phyloP scores from a whole-genome alignment of 1,140 invertebrate species.

The Drosophila cardini region DNA sequence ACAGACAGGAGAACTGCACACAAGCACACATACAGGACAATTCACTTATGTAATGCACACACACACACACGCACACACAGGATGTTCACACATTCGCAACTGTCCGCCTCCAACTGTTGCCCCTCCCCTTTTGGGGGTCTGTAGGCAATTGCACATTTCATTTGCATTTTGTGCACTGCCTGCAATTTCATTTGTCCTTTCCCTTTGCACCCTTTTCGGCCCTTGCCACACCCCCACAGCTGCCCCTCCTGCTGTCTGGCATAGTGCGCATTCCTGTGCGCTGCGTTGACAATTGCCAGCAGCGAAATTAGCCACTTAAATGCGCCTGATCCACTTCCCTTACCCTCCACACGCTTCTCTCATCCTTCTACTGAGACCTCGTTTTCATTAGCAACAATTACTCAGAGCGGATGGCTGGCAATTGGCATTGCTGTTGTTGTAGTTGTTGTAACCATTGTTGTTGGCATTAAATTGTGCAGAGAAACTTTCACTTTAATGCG shows the following conservation, averaged over 20 bases:
- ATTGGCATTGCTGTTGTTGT: constrained; percentile 42
- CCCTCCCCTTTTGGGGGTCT: constrained; percentile 3
- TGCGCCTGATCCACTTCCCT: constrained; percentile 8
- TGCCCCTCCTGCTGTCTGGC: background rate
- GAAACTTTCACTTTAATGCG: constrained; percentile 73
- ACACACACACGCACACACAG: constrained; percentile 38
- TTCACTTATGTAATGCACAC: constrained; percentile 69
- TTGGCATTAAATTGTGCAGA: constrained; percentile 59
- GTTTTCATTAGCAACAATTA: constrained; percentile 81
- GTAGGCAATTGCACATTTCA: constrained; percentile 70
- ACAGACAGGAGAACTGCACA: constrained; percentile 25
- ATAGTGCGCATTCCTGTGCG: constrained; percentile 57
- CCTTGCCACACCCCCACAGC: background rate
- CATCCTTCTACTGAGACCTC: constrained; percentile 1
- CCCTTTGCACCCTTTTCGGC: background rate
- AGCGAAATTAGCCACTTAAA: constrained; percentile 80
- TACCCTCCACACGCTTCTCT: background rate
- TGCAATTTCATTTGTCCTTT: constrained; percentile 75
- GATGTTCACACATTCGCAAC: constrained; percentile 74
- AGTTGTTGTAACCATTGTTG: constrained; percentile 8
- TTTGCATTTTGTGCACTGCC: constrained; percentile 81
- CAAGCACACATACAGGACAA: constrained; percentile 59
- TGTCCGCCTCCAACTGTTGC: constrained; percentile 54
- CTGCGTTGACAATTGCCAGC: constrained; percentile 50
- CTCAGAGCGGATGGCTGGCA: constrained; percentile 65